Percentiles rank a stretch among this genome's conserved stretches.
These are phyloP conservation scores for Aphis craccivora DNA, from an alignment of 1,140 invertebrate genomes.

Conservation along the genomic window DNA sequence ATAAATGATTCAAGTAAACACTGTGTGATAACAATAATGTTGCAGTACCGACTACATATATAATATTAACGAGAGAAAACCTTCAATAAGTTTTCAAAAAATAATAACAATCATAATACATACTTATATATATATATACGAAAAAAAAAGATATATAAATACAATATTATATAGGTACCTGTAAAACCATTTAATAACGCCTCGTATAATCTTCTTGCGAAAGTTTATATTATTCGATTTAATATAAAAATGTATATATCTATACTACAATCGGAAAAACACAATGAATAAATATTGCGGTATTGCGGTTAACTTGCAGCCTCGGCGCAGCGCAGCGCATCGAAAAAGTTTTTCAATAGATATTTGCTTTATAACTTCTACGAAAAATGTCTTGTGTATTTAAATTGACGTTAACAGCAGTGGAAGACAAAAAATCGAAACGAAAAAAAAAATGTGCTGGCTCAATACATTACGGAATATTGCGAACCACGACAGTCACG, in stretches of 20 bases:
- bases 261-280: neutral
- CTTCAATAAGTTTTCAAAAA: neutral
- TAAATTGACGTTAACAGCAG: neutral
- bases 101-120: neutral
- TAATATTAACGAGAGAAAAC: neutral
- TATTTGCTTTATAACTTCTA: neutral
- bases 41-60: too few relatives aligned
- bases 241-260: neutral
- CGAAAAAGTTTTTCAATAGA: slow-evolving; percentile 9
- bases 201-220: neutral
- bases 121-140: neutral
- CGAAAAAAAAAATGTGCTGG: neutral
- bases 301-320: neutral
- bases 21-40: neutral
- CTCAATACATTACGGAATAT: neutral
- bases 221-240: slow-evolving; percentile 7
- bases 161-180: neutral
- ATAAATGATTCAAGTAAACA: slow-evolving; percentile 8
- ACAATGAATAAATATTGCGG: neutral
- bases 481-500: neutral
- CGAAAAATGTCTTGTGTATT: neutral
- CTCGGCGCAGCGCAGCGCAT: neutral
- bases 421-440: neutral
- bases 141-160: neutral
- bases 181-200: slow-evolving; percentile 9